A percentile compares a stretch with the other conserved stretches of the same genome.
Conservation (phyloP, 2,888 invertebrate genomes). For the Ectobius pallidus region DNA sequence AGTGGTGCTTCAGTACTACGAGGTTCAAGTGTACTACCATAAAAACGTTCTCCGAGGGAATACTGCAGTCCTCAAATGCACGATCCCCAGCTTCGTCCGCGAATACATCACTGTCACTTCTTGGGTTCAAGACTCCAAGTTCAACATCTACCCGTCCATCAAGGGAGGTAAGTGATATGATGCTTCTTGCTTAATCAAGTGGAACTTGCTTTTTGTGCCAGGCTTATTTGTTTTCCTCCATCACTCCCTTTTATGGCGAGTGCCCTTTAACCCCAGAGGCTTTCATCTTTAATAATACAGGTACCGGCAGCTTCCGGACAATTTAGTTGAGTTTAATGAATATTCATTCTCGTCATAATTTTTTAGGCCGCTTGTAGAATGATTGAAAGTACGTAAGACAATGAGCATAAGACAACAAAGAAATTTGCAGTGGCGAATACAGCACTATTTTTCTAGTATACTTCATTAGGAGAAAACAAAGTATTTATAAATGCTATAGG, state of each 20-base stretch:
- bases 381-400: no score
- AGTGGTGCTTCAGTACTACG: slow-evolving; percentile 46
- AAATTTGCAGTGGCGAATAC: no score
- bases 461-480: no score
- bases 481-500: no score
- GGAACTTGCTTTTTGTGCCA: neutral
- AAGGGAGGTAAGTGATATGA: slow-evolving; percentile 45
- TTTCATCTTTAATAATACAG: no score
- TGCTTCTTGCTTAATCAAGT: neutral
- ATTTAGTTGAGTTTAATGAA: no score
- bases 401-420: no score
- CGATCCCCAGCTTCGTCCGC: slow-evolving; percentile 49
- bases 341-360: no score
- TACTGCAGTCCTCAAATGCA: slow-evolving; percentile 49
- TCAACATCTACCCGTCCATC: slow-evolving; percentile 50
- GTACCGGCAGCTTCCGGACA: no score
- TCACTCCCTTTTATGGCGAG: neutral
- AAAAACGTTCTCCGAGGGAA: slow-evolving; percentile 45
- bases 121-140: slow-evolving; percentile 50
- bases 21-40: slow-evolving; percentile 43
- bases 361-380: no score
- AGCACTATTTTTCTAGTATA: no score
- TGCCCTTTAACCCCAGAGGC: no score
- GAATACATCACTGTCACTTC: slow-evolving; percentile 50
- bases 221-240: neutral